Evolutionary conservation across 2,797 vertebrate species (phyloP).

Genomic region (Fringilla coelebs): DNA sequence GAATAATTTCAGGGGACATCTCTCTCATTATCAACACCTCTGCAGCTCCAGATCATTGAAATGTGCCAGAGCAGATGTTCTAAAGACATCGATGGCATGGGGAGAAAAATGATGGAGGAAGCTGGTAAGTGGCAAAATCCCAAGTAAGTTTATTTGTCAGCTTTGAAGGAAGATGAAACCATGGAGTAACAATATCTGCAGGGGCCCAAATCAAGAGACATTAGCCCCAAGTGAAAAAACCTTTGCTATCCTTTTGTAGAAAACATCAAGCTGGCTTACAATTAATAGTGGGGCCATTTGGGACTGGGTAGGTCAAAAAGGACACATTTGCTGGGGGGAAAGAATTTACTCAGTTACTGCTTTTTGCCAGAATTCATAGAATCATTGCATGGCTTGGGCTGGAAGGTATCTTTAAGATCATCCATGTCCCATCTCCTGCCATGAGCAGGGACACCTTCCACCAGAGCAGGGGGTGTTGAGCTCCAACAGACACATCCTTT

Average conservation of each 20-base stretch:
- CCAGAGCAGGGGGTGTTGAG: background rate
- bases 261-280: background rate
- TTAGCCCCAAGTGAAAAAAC: background rate
- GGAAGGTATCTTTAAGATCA: background rate
- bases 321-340: background rate
- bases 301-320: background rate
- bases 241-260: background rate
- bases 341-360: background rate
- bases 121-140: background rate
- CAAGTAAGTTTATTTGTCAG: background rate
- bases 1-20: background rate
- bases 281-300: background rate
- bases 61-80: background rate
- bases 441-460: background rate
- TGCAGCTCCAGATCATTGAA: background rate
- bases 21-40: background rate
- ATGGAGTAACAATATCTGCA: background rate
- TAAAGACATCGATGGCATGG: background rate
- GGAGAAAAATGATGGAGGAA: background rate
- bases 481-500: background rate
- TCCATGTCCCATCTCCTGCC: background rate
- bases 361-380: background rate
- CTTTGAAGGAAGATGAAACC: background rate
- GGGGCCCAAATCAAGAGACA: background rate
- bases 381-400: background rate